Percentiles rank a stretch among this genome's conserved stretches.
Evolutionary conservation across 2,797 vertebrate genomes (phyloP).

Genomic region (Pyrrhura leucotis): DNA sequence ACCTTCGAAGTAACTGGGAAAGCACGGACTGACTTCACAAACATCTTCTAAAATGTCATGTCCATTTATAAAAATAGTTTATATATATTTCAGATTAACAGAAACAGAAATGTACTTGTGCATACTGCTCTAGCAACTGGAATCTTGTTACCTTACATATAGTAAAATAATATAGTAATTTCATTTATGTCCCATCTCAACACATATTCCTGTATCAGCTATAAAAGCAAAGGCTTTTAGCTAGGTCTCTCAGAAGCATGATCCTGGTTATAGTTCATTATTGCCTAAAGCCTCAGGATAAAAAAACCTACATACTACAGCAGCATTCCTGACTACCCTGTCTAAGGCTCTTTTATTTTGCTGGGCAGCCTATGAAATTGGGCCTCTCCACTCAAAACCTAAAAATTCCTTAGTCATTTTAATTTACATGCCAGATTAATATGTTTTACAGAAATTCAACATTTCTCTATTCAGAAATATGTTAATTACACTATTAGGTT

Average conservation of each 20-base stretch:
- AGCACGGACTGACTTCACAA: neutral
- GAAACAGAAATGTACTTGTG: neutral
- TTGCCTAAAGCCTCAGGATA: neutral
- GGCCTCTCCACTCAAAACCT: neutral
- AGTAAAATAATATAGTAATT: neutral
- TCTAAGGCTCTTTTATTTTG: neutral
- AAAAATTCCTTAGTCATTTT: neutral
- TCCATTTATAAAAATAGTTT: neutral
- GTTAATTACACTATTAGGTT: neutral
- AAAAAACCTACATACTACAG: neutral
- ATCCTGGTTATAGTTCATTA: neutral
- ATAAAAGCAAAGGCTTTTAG: neutral
- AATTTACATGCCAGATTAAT: neutral
- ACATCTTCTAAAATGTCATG: neutral
- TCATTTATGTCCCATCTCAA: neutral
- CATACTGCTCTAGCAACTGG: neutral
- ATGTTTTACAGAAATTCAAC: neutral
- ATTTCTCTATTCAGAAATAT: neutral
- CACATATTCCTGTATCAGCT: neutral
- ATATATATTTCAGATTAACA: neutral
- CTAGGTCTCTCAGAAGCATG: neutral
- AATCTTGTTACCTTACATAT: neutral
- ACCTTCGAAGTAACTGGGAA: neutral
- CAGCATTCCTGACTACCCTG: neutral
- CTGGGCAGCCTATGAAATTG: neutral